Percentiles rank a stretch among this genome's conserved stretches.
Conservation (phyloP, 64 coral and sea anemone genomes). For the Trachythela sp. region DNA sequence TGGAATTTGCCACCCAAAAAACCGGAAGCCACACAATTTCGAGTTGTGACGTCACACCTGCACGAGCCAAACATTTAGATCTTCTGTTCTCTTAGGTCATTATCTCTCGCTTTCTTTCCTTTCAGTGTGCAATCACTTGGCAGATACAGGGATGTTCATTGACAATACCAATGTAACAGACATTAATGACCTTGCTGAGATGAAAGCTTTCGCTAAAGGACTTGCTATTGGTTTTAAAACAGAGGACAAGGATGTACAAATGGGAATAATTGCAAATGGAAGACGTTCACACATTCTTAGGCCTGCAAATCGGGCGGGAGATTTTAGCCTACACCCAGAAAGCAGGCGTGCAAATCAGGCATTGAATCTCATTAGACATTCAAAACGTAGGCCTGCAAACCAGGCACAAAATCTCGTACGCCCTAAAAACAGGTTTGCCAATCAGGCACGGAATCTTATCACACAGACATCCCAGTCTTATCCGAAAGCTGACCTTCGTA, state of each 20-base stretch:
- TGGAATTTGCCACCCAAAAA: too few relatives aligned
- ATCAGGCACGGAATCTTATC: too few relatives aligned
- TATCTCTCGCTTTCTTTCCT: background rate
- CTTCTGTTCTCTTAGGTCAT: too few relatives aligned
- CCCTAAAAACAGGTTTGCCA: too few relatives aligned
- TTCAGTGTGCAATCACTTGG: background rate
- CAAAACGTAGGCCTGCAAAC: background rate
- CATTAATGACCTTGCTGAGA: background rate
- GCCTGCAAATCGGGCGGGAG: background rate
- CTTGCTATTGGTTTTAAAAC: slow-evolving; percentile 3
- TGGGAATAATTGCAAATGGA: background rate
- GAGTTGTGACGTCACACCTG: too few relatives aligned
- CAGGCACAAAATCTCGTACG: too few relatives aligned
- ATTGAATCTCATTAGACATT: background rate
- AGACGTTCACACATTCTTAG: background rate
- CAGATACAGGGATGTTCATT: background rate
- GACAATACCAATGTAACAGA: slow-evolving; percentile 12
- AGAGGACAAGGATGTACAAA: background rate
- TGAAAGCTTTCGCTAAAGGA: slow-evolving; percentile 1
- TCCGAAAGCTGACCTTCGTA: too few relatives aligned
- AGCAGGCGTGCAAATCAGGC: background rate
- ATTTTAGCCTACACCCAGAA: background rate
- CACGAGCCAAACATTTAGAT: too few relatives aligned
- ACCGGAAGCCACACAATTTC: too few relatives aligned
- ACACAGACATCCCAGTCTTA: too few relatives aligned